Conservation (phyloP, 37 sponge, comb jelly and placozoan species). For the Haliclona indistincta region DNA sequence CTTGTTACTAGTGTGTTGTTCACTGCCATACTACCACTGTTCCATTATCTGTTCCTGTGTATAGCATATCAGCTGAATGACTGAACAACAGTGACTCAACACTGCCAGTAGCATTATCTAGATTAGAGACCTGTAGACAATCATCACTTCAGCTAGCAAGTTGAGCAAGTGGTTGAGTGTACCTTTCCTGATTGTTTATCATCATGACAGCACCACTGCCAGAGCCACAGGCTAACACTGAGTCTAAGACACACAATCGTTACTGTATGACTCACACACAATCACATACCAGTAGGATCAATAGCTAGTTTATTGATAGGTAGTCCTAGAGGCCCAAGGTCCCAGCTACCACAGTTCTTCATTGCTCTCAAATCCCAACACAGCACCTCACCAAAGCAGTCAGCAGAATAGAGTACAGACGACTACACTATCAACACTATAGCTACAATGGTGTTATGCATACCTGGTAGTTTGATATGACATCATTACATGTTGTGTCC, state of each 20-base stretch:
- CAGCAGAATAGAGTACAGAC: slow-evolving; percentile 56
- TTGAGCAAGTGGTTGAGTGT: too few species aligned
- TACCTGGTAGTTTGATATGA: slow-evolving; percentile 50
- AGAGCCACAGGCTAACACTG: slow-evolving; percentile 4
- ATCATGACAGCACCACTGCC: background rate
- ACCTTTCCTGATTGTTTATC: background rate
- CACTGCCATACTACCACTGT: slow-evolving; percentile 1
- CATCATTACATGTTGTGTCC: slow-evolving; percentile 85
- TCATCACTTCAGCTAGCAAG: too few species aligned
- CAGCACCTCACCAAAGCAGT: slow-evolving; percentile 70
- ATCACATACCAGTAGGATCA: slow-evolving; percentile 69
- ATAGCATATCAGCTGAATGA: background rate
- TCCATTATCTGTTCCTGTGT: background rate
- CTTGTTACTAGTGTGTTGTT: slow-evolving; percentile 1
- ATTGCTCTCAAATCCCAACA: slow-evolving; percentile 77
- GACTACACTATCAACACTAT: slow-evolving; percentile 26
- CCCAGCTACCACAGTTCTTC: slow-evolving; percentile 8
- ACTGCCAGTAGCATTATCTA: background rate
- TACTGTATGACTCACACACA: background rate
- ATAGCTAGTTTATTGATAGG: slow-evolving; percentile 70
- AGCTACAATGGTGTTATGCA: background rate
- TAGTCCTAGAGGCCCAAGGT: slow-evolving; percentile 80
- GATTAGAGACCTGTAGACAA: too few species aligned
- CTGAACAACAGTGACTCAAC: background rate
- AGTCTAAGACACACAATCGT: background rate